Conservation (phyloP, 1,140 invertebrate species). For the Leptonema lineaticorne region DNA sequence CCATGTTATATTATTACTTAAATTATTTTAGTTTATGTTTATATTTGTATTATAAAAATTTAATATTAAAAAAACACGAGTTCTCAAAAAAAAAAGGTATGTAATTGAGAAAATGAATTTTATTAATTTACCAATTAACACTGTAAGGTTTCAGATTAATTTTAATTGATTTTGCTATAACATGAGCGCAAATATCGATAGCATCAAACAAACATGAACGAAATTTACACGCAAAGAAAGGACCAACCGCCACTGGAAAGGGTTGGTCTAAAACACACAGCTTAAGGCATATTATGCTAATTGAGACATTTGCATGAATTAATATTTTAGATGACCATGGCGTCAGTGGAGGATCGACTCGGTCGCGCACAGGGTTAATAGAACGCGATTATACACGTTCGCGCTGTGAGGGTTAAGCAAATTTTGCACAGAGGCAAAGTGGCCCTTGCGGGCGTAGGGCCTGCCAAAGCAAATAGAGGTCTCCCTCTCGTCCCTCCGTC, state of each 20-base stretch:
- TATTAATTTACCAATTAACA: too few relatives aligned
- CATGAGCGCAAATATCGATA: background rate
- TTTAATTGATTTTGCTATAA: too few relatives aligned
- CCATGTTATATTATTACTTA: too few relatives aligned
- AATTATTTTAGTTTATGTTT: too few relatives aligned
- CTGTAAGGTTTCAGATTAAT: too few relatives aligned
- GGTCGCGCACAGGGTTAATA: background rate
- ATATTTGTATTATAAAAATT: too few relatives aligned
- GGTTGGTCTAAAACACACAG: slow-evolving; percentile 4
- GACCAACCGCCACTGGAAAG: too few relatives aligned
- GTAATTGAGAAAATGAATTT: too few relatives aligned
- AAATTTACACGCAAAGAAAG: background rate
- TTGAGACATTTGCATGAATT: slow-evolving; percentile 14
- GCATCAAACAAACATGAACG: background rate
- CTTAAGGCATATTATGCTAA: slow-evolving; percentile 13
- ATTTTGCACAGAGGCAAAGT: slow-evolving; percentile 23
- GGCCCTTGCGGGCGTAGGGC: slow-evolving; percentile 29
- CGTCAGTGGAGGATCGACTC: background rate
- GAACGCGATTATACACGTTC: background rate
- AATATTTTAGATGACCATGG: slow-evolving; percentile 2
- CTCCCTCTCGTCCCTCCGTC: slow-evolving; percentile 22
- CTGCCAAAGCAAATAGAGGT: slow-evolving; percentile 43
- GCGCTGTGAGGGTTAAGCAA: slow-evolving; percentile 12
- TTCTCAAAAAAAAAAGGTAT: too few relatives aligned
- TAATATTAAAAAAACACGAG: too few relatives aligned